Evolutionary conservation across 1,140 invertebrate species (phyloP), one percentile per base, ranked within the genome.

Genomic region (Antheraea pernyi): DNA sequence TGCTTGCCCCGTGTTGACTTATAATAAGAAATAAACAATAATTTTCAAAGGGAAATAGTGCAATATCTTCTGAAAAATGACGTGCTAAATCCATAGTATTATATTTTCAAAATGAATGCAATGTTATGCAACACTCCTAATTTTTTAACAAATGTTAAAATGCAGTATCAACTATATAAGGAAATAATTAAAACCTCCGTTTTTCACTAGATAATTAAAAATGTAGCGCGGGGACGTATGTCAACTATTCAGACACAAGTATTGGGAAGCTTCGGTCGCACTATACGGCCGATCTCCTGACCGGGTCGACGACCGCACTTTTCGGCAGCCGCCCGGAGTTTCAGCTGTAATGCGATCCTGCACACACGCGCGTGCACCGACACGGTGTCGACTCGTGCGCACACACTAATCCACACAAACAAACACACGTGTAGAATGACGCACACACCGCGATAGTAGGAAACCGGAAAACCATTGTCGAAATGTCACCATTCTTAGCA

Each of bases 331-430:
- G 86, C 83, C 81, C 86, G 78, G 83, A 82, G 88, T 91, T 91
- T 91, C 88, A 91, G 89, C 88, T 90, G 89, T 89, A 91, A 90
- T 76, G 84, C 79, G 87, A 90, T 90, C 89, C 86, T 88, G 83
- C 78, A 82, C 80, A 71, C 86, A 87, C 85, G 85, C 84, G 73
- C 36, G 16, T 73, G 62, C 74, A 64, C 60, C 36, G 67, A 60
- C 76, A 60, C 18, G 7, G 39, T 11, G 39, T 42, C 39, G 39
- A 42, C 39, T 8, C 39, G 39, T 42, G 39, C 10, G 58, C 39
- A n/a, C 66, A 53, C 72, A 39, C 67, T 22, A 72, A 66, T 67
- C 62, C 71, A 68, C 70, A 70, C 64, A 59, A 7, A 67, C 70
- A 60, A 13, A 61, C 60, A 30, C 60, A 61, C 19, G 19, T 36